Evolutionary conservation across 2,797 vertebrate genomes (phyloP), one percentile per base, ranked within the genome.

Genomic region (Petrocephalus schoutedeni): DNA sequence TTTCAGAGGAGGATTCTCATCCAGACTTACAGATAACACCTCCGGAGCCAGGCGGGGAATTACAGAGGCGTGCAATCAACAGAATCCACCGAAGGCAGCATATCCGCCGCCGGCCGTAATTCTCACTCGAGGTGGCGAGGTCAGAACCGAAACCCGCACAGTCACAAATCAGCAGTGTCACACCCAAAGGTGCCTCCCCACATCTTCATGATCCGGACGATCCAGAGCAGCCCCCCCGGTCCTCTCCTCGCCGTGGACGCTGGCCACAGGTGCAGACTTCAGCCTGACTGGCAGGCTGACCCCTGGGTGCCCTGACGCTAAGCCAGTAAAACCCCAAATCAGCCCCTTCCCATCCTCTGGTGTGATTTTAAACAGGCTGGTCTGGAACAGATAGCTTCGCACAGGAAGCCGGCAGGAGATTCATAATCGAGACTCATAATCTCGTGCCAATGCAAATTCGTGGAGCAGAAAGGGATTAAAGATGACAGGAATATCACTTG

Each of bases 241-340:
- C 64, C 28, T 28, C 4, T 36, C 28, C 12, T 71, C 4, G 28
- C 64, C 0, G 12, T n/a, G 36, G 36, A 77, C 21, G 21, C 45
- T 91, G 92, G 93, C 90, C 14, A 12, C 12, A 49, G 21, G 71
- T 32, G 87, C 23, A 36, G 80, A 82, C 85, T 53, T 85, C 21
- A 74, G 36, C n/a, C 41, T 87, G 84, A 86, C 71, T 54, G 89
- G 64, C 84, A 2, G 0, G 51, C 36, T 67, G 87, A 36, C 87
- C 85, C 21, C 53, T 10, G 21, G 64, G 64, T 57, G 36, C 41
- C 88, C 90, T 67, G 87, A 19, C 88, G 88, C 80, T 58, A 91
- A 89, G 89, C 90, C 88, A 91, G 87, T 49, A 36, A 83, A 57
- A 89, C 14, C 89, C 89, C 89, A 91, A 93, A 93, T 93, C 93